phyloP scores from a whole-genome alignment of 2,113 vertebrate species.

The Cathartes aura region DNA sequence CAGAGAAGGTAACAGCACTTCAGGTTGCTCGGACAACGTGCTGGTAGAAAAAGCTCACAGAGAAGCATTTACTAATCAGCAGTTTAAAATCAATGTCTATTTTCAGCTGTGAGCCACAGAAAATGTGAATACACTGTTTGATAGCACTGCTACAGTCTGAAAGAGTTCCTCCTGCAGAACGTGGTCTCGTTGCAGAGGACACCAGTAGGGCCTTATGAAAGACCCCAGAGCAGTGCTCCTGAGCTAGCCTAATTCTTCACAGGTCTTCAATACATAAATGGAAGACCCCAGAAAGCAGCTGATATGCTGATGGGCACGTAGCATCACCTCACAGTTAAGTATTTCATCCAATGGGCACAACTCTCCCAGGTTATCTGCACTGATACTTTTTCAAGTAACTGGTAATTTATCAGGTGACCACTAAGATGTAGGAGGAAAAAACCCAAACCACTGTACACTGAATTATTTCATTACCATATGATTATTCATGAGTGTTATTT shows the following conservation, averaged over 20 bases:
- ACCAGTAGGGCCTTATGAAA: not conserved
- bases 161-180: not conserved
- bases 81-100: not conserved
- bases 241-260: not conserved
- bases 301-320: accelerated
- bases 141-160: not conserved
- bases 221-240: not conserved
- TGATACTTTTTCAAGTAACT: not conserved
- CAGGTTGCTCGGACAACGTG: not conserved
- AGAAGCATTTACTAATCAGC: not conserved
- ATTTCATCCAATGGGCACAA: not conserved
- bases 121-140: not conserved
- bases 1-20: not conserved
- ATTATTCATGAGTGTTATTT: not conserved
- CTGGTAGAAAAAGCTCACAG: not conserved
- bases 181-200: not conserved
- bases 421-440: not conserved
- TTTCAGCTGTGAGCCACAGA: not conserved
- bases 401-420: not conserved
- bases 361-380: not conserved
- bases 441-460: accelerated
- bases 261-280: not conserved
- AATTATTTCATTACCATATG: not conserved
- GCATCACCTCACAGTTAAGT: not conserved
- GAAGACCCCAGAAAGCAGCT: not conserved